Conservation (phyloP, 2,888 invertebrate genomes). For the Stenchaetothrips biformis region DNA sequence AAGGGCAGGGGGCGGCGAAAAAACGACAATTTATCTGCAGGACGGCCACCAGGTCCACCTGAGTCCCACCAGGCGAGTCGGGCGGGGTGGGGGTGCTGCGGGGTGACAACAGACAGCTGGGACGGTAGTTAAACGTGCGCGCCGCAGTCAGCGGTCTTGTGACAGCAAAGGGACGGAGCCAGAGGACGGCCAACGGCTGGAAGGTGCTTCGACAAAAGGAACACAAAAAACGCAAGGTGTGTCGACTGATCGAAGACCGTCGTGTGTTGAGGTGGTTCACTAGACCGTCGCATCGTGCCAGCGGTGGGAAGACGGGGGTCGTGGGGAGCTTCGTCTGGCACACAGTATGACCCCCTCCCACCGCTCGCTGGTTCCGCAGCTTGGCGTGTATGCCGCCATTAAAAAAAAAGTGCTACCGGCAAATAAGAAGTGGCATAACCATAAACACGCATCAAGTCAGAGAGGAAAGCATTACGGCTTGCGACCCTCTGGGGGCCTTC, state of each 20-base stretch:
- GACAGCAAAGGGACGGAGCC: not conserved
- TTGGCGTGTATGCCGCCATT: not conserved
- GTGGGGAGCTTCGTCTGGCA: not conserved
- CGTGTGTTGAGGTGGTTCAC: too few relatives aligned
- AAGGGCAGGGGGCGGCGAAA: too few relatives aligned
- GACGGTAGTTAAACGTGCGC: not conserved
- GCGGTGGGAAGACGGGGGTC: not conserved
- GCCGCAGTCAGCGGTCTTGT: not conserved
- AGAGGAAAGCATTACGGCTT: conserved; percentile 22
- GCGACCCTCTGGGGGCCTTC: conserved; percentile 1
- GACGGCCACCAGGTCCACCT: not conserved
- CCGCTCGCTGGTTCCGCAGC: not conserved
- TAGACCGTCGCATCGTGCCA: not conserved
- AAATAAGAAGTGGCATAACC: conserved; percentile 14
- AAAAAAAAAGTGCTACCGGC: conserved; percentile 9
- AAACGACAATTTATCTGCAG: too few relatives aligned
- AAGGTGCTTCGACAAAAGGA: not conserved
- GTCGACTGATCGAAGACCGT: too few relatives aligned
- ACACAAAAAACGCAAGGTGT: not conserved
- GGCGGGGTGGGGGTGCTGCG: not conserved
- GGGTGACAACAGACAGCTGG: not conserved
- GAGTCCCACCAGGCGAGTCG: not conserved
- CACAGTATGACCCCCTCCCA: not conserved
- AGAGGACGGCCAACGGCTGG: not conserved
- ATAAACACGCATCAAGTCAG: conserved; percentile 24